Percentiles rank a stretch among this genome's conserved stretches.
Conservation (phyloP, 2,888 invertebrate genomes). For the Luperina nickerlii region DNA sequence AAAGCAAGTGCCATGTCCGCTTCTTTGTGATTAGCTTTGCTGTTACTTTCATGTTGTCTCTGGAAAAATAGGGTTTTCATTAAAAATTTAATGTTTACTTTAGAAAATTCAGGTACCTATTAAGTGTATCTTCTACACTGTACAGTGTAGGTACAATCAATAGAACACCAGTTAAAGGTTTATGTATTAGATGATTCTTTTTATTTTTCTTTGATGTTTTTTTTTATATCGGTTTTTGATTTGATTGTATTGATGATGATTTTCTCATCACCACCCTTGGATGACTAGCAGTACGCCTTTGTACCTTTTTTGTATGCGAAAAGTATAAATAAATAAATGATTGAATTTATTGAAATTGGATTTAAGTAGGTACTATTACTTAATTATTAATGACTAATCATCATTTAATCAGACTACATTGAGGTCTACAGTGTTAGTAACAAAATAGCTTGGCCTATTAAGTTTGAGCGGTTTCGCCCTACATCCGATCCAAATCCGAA, state of each 20-base stretch:
- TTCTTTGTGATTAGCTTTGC: constrained; percentile 91
- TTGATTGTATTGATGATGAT: no score
- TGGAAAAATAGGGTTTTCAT: constrained; percentile 52
- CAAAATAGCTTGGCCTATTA: no score
- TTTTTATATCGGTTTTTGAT: no score
- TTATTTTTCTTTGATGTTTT: not conserved
- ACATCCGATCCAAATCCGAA: no score
- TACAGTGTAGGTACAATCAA: not conserved
- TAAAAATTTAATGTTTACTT: not conserved
- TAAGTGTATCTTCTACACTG: not conserved
- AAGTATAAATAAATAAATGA: not conserved
- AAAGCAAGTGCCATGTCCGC: constrained; percentile 90
- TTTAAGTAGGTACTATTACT: not conserved
- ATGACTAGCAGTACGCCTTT: no score
- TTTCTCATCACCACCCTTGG: no score
- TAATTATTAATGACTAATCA: no score
- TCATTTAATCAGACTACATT: no score
- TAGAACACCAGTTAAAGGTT: not conserved
- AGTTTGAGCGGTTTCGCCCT: no score
- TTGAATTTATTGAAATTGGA: not conserved
- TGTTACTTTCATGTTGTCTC: constrained; percentile 80
- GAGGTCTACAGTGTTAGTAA: no score
- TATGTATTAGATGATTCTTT: not conserved
- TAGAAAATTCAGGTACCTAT: not conserved
- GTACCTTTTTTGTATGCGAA: no score